Base-by-base conservation (phyloP, 1,140 invertebrate species). In the Spodoptera frugiperda region DNA sequence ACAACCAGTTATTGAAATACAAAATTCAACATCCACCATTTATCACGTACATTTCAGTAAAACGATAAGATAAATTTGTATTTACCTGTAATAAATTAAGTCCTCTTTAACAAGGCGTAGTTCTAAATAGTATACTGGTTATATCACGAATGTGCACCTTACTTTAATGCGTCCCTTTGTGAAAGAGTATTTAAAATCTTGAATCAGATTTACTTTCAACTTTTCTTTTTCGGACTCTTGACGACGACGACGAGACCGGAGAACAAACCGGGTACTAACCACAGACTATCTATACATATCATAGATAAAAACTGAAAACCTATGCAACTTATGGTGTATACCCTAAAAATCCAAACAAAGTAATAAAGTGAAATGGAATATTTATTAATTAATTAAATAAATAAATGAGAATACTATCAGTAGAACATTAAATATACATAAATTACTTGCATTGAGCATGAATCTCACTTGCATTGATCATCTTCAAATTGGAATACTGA, bases 61-160 rank as follows among this genome's bases (percentile, higher is more conserved):
- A 53, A 70, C 53, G 68, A 71, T 71, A 71, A 71, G 68, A 71
- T 55, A 71, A 55, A 71, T 9, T 30, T 46, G 6, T 71, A 73
- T 59, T 59, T 73, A 73, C 71, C 71, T 59, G 55, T 33, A 30
- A 17, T 12, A 48, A 72, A 30, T 44, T 14, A 30, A 49, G 55
- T 57, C 54, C 4, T 19, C 17, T 49, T 12, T 30, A 12, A 17
- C 51, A 25, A 19, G 53, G 39, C 6, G 30, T 48, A 48, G 10
- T 30, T 33, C 11, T 55, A n/a, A 53, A 55, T 46, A 21, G 54
- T 14, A 9, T 57, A 25, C 14, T 15, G 1, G n/a, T 71, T 55
- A 21, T 21, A 21, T 44, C 17, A 70, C 53, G 6, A 71, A 71
- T 21, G 55, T 55, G 39, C 6, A 57, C 39, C 14, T 44, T 21